Evolutionary conservation across 23 tunicate genomes (phyloP).

Genomic region (Pegea sp.): DNA sequence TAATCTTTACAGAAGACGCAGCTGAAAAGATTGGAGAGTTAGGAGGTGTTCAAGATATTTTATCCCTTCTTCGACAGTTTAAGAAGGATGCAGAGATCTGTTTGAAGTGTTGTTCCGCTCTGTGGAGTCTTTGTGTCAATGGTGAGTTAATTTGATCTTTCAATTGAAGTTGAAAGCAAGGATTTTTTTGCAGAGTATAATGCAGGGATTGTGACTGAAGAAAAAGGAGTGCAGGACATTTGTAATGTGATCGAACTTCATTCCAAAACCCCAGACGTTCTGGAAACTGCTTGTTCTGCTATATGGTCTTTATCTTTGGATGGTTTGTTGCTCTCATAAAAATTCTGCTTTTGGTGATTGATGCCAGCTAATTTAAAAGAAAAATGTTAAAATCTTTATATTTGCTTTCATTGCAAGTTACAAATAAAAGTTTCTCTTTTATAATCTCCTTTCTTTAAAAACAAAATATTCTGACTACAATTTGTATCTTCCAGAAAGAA

Average conservation of each 20-base stretch:
- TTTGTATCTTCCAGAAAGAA: constrained; percentile 31
- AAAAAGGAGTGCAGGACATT: constrained; percentile 72
- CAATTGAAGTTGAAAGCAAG: constrained; percentile 1
- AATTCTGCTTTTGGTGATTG: too few species aligned
- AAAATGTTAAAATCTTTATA: too few species aligned
- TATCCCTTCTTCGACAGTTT: constrained; percentile 79
- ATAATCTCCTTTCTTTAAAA: too few species aligned
- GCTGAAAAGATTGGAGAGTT: constrained; percentile 75
- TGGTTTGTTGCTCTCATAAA: constrained; percentile 9
- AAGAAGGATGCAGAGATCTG: constrained; percentile 34
- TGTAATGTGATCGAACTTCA: constrained; percentile 59
- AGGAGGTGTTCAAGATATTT: constrained; percentile 91
- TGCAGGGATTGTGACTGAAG: constrained; percentile 82
- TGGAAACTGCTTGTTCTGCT: constrained; percentile 73
- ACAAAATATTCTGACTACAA: too few species aligned
- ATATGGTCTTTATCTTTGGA: constrained; percentile 95
- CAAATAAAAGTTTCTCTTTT: too few species aligned
- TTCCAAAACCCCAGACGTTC: constrained; percentile 10
- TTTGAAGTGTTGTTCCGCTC: constrained; percentile 56
- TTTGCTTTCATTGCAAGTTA: too few species aligned
- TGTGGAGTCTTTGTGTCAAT: constrained; percentile 82
- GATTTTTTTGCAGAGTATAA: constrained; percentile 31
- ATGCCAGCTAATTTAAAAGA: too few species aligned
- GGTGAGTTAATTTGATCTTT: constrained; percentile 6
- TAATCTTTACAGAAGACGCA: constrained; percentile 25